Evolutionary conservation across 2,113 vertebrate genomes (phyloP), one percentile per base, ranked within the genome.

Genomic region (Felis chaus): DNA sequence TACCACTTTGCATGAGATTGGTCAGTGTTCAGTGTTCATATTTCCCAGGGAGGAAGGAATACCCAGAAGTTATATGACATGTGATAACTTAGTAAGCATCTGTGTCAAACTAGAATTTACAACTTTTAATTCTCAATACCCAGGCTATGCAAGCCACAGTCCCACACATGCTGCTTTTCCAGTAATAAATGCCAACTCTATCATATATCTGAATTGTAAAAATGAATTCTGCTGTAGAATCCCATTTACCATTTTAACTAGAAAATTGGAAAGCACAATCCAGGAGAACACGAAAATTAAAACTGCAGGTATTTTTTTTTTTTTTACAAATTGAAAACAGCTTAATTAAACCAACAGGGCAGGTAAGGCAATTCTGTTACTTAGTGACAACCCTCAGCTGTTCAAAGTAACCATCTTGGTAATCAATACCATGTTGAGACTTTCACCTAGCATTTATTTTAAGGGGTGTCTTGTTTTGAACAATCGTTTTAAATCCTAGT

Each of bases 401-500:
- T 66, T 96, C 88, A 66, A 96, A 95, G 91, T 66, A 97, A 84
- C 73, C 71, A 86, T 93, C 93, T 95, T 94, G 94, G 96, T 98
- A 94, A 97, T 97, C 98, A 97, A 97, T 86, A 98, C 61, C 48
- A 18, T 97, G 97, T 98, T 97, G 98, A 96, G 97, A 96, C 97
- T 98, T 98, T 97, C 97, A 98, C 98, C 98, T 99, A 97, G 97
- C 98, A 97, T 98, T 98, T 98, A 98, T 98, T 98, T 98, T 97
- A 99, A 98, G 97, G 97, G 97, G 97, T 96, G 84, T 90, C 98
- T 98, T 99, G 98, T 99, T 99, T 98, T 98, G 98, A 99, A 99
- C 98, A 98, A 98, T 99, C 98, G 95, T 98, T 97, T 98, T 98
- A 99, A 99, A 98, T 98, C 98, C 98, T 98, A 98, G 98, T 99